phyloP scores from a whole-genome alignment of 2,113 vertebrate genomes.

The Myiozetetes cayanensis region DNA sequence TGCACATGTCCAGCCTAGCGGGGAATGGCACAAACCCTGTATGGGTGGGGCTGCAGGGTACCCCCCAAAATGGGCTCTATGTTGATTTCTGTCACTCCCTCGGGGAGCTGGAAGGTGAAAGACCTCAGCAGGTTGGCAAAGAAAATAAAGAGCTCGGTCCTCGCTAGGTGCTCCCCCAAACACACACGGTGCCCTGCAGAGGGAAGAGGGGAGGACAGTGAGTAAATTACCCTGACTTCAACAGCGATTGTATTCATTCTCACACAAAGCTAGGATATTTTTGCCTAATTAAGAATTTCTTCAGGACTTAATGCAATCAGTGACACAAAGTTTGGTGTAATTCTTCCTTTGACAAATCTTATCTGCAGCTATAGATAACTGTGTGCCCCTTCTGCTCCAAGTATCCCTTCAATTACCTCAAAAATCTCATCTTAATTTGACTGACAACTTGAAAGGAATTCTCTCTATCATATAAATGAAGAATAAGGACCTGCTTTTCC shows the following conservation, averaged over 20 bases:
- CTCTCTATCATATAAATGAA: not conserved
- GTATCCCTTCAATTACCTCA: not conserved
- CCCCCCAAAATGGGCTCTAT: not conserved
- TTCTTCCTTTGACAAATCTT: not conserved
- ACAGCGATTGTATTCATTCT: not conserved
- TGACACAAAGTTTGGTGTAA: not conserved
- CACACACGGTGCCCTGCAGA: conserved; percentile 47
- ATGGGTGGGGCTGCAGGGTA: conserved; percentile 15
- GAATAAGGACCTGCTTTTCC: not conserved
- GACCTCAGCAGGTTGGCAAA: conserved; percentile 38
- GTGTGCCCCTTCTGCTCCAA: not conserved
- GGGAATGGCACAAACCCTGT: conserved; percentile 36
- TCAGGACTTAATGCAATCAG: not conserved
- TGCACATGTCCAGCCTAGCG: not conserved
- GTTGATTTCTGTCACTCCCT: not conserved
- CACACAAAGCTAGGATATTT: not conserved
- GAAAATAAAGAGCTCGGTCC: conserved; percentile 58
- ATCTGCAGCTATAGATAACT: not conserved
- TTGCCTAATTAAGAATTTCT: not conserved
- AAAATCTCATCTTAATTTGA: not conserved
- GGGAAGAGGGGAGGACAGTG: not conserved
- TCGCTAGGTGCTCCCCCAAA: conserved; percentile 42
- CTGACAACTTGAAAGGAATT: not conserved
- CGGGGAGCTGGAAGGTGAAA: not conserved
- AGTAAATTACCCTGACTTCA: not conserved